Percentiles rank a stretch among this genome's conserved stretches.
Evolutionary conservation across 2,888 invertebrate genomes (phyloP).

Genomic region (Spialia ferax): DNA sequence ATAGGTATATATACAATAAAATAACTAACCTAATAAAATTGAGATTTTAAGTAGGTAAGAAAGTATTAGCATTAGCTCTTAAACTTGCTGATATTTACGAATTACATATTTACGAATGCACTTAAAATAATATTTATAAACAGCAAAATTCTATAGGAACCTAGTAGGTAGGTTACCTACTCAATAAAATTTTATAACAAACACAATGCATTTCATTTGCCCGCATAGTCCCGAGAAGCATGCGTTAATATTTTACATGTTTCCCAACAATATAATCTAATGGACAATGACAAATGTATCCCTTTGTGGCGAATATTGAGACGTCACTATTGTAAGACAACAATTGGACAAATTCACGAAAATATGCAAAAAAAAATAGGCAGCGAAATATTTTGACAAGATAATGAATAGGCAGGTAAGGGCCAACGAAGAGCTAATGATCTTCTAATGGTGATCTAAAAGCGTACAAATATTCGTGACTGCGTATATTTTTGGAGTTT

Average conservation of each 20-base stretch:
- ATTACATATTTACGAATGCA: too few relatives aligned
- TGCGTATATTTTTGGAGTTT: slow-evolving; percentile 28
- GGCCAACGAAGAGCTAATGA: slow-evolving; percentile 68
- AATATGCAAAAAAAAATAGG: slow-evolving; percentile 67
- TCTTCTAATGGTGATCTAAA: slow-evolving; percentile 66
- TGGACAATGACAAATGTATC: slow-evolving; percentile 85
- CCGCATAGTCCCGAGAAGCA: slow-evolving; percentile 39
- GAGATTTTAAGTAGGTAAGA: too few relatives aligned
- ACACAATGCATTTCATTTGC: slow-evolving; percentile 22
- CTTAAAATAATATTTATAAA: too few relatives aligned
- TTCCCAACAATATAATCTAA: slow-evolving; percentile 80
- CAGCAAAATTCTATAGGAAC: too few relatives aligned
- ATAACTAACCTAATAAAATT: too few relatives aligned
- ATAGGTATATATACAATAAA: too few relatives aligned
- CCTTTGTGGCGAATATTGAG: slow-evolving; percentile 78
- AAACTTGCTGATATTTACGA: too few relatives aligned
- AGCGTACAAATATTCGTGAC: slow-evolving; percentile 42
- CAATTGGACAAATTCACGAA: slow-evolving; percentile 80
- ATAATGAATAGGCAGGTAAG: slow-evolving; percentile 80
- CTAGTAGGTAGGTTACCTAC: too few relatives aligned
- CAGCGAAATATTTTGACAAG: slow-evolving; percentile 84
- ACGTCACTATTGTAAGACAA: slow-evolving; percentile 70
- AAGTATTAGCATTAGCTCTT: too few relatives aligned
- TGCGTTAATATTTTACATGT: slow-evolving; percentile 67
- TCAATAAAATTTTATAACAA: neutral